Base-by-base conservation (phyloP, 2,888 invertebrate genomes). In the Tipula lateralis region DNA sequence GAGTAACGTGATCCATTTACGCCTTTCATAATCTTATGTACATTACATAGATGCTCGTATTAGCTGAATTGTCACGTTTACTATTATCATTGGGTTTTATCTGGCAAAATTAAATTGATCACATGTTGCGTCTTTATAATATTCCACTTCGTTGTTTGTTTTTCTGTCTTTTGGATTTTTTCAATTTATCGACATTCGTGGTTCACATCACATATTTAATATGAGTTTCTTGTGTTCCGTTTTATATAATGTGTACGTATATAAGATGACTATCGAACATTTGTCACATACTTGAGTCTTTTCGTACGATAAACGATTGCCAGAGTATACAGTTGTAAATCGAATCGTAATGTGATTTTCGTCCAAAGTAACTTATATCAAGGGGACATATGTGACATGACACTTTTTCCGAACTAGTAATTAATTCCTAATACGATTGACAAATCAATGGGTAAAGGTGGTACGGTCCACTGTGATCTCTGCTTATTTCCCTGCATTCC, bases 1-100 rank as follows among this genome's bases (percentile, higher is more conserved):
- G 44, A 50, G 16, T 16, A 50, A 66, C 66, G 66, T 66, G 66
- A 66, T 66, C 66, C 66, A 66, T 66, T 66, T 66, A 66, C 66
- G 66, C 66, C 66, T 24, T 66, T 66, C 24, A 24, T 66, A n/a
- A n/a, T 66, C 66, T 24, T 24, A 66, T n/a, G 32, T 44, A 44
- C 44, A 44, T 44, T 66, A 66, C 1, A 44, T n/a, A 44, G 5
- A 36, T 36, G 9, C 66, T 66, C 19, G 24, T 2, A 66, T 66
- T 7, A 66, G 24, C 66, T n/a, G 66, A 66, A 66, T 66, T 9
- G 66, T 66, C 66, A 66, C 66, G 66, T 66, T 66, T 9, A 66
- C 9, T 66, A 24, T 66, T 66, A 66, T 66, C 66, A 66, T 66
- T 66, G 66, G 19, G 19, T 66, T 66, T 66, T 24, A 66, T 66